These are phyloP conservation scores for Prolemur simus DNA, from an alignment of 2,113 vertebrate species.

Conservation along the genomic window DNA sequence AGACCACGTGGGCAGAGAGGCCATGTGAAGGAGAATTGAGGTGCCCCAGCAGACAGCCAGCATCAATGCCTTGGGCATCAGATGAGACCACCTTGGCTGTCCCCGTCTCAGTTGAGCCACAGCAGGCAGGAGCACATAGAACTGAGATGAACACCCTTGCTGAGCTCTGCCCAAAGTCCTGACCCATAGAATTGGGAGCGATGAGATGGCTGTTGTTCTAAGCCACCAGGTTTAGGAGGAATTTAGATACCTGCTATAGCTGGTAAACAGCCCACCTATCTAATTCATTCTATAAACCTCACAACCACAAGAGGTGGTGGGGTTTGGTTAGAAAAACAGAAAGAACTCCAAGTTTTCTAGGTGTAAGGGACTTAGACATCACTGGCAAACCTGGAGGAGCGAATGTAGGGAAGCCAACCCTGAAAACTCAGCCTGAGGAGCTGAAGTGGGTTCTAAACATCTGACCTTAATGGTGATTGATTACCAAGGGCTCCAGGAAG, in stretches of 20 bases:
- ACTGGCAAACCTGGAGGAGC: neutral
- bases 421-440: neutral
- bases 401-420: neutral
- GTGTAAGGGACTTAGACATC: too few species aligned
- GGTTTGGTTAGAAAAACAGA: neutral
- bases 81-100: neutral
- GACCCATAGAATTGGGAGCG: neutral
- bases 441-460: neutral
- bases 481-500: neutral
- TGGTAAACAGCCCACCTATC: neutral
- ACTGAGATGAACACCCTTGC: neutral
- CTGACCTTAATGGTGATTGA: neutral
- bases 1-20: neutral
- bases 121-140: neutral
- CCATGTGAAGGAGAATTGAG: neutral
- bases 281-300: neutral
- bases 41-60: neutral
- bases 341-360: neutral
- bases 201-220: neutral
- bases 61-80: neutral
- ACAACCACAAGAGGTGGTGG: neutral
- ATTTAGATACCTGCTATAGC: neutral
- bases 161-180: neutral
- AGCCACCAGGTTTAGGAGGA: neutral
- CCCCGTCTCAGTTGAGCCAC: neutral